phyloP scores from a whole-genome alignment of 2,888 invertebrate species.

The Cactoblastis cactorum region DNA sequence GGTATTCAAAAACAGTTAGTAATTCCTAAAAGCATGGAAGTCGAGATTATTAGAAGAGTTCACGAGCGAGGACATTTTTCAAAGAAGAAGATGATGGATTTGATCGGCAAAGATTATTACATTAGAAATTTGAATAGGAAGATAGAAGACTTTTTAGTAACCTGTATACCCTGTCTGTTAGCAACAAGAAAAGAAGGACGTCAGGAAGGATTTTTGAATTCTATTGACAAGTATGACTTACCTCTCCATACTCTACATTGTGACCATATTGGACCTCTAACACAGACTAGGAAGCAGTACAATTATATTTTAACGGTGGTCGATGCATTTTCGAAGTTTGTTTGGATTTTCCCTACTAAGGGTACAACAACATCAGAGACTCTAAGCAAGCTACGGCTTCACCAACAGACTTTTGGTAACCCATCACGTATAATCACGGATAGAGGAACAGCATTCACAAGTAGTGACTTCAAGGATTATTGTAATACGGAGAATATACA shows the following conservation, averaged over 20 bases:
- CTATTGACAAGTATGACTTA: background rate
- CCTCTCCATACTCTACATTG: background rate
- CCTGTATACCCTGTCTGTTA: slow-evolving; percentile 25
- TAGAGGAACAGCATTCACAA: slow-evolving; percentile 26
- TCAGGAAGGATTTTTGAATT: slow-evolving; percentile 27
- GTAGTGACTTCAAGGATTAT: slow-evolving; percentile 21
- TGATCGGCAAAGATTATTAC: slow-evolving; percentile 21
- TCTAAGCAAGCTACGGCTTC: slow-evolving; percentile 20
- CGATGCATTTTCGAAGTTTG: slow-evolving; percentile 22
- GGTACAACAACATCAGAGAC: slow-evolving; percentile 16
- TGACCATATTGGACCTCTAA: background rate
- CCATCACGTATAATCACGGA: slow-evolving; percentile 24
- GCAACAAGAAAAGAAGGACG: slow-evolving; percentile 31
- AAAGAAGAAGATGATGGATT: slow-evolving; percentile 20
- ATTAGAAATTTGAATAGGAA: slow-evolving; percentile 22
- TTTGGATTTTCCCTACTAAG: slow-evolving; percentile 25
- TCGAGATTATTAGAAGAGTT: slow-evolving; percentile 20
- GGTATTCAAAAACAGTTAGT: slow-evolving; percentile 25
- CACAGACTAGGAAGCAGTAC: background rate
- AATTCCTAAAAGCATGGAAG: slow-evolving; percentile 38
- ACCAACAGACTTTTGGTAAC: slow-evolving; percentile 27
- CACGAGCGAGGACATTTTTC: slow-evolving; percentile 27
- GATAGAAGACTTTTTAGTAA: slow-evolving; percentile 17
- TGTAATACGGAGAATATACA: slow-evolving; percentile 23
- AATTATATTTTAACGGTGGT: background rate